Conservation (phyloP, 2,797 vertebrate species). For the Acipenser ruthenus region DNA sequence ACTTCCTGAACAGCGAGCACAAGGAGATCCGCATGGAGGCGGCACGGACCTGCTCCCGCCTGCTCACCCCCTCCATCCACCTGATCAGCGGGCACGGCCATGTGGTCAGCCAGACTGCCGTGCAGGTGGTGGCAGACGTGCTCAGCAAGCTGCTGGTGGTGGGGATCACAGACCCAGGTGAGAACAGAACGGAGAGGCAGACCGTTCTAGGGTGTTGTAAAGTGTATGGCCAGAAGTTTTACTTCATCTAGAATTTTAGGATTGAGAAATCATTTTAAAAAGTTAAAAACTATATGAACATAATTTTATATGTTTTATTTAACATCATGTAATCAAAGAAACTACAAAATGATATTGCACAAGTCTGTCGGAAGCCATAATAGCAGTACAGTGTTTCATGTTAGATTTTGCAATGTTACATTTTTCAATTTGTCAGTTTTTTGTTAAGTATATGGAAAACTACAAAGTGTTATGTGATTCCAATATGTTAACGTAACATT, state of each 20-base stretch:
- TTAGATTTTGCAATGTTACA: too few species aligned
- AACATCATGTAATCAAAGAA: background rate
- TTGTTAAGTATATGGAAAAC: too few species aligned
- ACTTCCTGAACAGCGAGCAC: slow-evolving; percentile 97
- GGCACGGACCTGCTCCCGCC: slow-evolving; percentile 86
- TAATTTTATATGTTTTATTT: background rate
- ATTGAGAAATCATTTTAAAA: too few species aligned
- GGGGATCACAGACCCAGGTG: slow-evolving; percentile 96
- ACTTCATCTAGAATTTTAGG: too few species aligned
- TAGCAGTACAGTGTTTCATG: too few species aligned
- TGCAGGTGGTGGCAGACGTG: slow-evolving; percentile 95
- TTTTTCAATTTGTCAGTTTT: too few species aligned
- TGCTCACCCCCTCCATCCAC: slow-evolving; percentile 93
- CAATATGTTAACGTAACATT: too few species aligned
- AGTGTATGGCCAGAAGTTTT: too few species aligned
- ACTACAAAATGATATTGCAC: too few species aligned
- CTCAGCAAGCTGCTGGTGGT: slow-evolving; percentile 95
- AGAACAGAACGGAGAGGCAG: slow-evolving; percentile 5
- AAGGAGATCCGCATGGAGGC: slow-evolving; percentile 98
- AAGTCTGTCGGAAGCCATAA: too few species aligned
- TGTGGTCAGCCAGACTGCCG: slow-evolving; percentile 91
- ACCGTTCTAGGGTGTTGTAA: background rate
- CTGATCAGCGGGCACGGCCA: slow-evolving; percentile 84
- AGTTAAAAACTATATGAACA: background rate
- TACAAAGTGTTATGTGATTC: too few species aligned